Evolutionary conservation across 2,113 vertebrate species (phyloP).

Genomic region (Oryzias celebensis): DNA sequence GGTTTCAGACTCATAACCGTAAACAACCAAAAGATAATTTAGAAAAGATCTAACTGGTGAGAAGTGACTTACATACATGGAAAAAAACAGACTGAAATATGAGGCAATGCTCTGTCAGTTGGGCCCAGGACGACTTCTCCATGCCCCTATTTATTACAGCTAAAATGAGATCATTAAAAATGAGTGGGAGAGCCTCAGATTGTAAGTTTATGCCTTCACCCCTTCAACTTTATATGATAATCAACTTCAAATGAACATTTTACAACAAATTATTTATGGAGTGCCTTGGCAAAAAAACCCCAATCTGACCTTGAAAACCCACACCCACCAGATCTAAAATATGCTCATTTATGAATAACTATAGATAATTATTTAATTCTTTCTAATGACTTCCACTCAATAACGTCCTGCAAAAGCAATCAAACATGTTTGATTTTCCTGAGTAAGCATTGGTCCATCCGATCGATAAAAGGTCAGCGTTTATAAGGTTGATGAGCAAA

Average conservation of each 20-base stretch:
- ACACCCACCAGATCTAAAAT: slow-evolving; percentile 30
- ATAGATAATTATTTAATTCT: slow-evolving; percentile 40
- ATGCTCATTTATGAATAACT: slow-evolving; percentile 21
- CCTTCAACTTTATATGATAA: slow-evolving; percentile 4
- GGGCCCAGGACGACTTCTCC: too few relatives aligned
- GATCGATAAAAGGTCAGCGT: slow-evolving; percentile 5
- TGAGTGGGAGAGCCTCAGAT: too few relatives aligned
- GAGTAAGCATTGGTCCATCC: slow-evolving; percentile 22
- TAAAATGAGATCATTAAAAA: too few relatives aligned
- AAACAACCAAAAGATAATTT: too few relatives aligned
- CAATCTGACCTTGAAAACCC: slow-evolving; percentile 5
- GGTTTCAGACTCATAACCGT: too few relatives aligned
- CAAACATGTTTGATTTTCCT: slow-evolving; percentile 15
- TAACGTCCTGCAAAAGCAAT: neutral
- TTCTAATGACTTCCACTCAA: slow-evolving; percentile 3
- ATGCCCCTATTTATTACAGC: too few relatives aligned
- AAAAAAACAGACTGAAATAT: too few relatives aligned
- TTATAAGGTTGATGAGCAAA: slow-evolving; percentile 19
- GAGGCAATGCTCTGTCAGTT: too few relatives aligned
- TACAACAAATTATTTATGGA: neutral
- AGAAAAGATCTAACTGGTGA: too few relatives aligned
- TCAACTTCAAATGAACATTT: slow-evolving; percentile 1
- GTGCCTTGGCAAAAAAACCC: too few relatives aligned
- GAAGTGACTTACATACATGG: too few relatives aligned
- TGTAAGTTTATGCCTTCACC: too few relatives aligned